phyloP scores from a whole-genome alignment of 2,888 invertebrate genomes.

The Sceliomorpha sp. region DNA sequence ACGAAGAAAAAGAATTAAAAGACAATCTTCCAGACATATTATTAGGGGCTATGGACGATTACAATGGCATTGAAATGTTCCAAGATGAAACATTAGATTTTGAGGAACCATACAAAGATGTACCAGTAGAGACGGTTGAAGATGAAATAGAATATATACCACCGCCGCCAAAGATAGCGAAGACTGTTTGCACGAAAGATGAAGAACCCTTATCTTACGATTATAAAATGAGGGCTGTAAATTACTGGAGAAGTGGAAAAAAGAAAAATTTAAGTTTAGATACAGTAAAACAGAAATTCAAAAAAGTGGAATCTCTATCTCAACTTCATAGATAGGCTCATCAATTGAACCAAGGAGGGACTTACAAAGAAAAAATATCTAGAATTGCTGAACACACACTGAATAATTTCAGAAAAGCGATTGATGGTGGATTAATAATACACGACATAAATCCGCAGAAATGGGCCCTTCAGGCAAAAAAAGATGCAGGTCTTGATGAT shows the following conservation, averaged over 20 bases:
- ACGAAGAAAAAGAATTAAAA: conserved; percentile 9
- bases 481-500: background rate
- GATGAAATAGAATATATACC: conserved; percentile 7
- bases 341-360: conserved; percentile 17
- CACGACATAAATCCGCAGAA: conserved; percentile 8
- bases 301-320: conserved; percentile 5
- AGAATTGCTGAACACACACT: conserved; percentile 10
- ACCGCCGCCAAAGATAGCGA: background rate
- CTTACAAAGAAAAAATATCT: conserved; percentile 11
- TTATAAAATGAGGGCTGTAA: conserved; percentile 20
- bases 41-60: conserved; percentile 6
- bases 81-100: background rate
- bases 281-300: conserved; percentile 8
- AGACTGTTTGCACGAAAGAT: conserved; percentile 1
- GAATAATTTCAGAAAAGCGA: conserved; percentile 9
- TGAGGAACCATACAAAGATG: background rate
- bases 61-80: conserved; percentile 4
- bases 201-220: conserved; percentile 4
- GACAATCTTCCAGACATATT: conserved; percentile 1
- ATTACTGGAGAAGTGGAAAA: conserved; percentile 24
- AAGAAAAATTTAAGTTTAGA: conserved; percentile 18
- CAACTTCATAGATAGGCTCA: conserved; percentile 12
- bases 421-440: conserved; percentile 11
- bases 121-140: background rate
- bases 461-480: conserved; percentile 2